phyloP scores from a whole-genome alignment of 2,888 invertebrate genomes.

The Slavum lentiscoides region DNA sequence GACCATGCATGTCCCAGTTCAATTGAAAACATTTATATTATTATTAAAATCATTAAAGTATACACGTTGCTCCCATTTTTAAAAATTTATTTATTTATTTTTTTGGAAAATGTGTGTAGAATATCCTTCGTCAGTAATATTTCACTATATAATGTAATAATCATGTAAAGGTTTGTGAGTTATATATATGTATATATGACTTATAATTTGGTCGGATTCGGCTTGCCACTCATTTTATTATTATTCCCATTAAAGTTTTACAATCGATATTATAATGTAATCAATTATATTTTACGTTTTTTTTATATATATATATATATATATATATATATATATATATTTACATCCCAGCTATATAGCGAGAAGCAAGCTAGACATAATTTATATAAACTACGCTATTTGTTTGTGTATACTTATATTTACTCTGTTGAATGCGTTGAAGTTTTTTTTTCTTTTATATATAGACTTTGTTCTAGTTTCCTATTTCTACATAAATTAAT shows the following conservation, averaged over 20 bases:
- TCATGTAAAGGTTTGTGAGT: constrained; percentile 47
- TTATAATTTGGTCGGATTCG: constrained; percentile 31
- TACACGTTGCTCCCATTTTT: constrained; percentile 20
- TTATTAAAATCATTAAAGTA: constrained; percentile 21
- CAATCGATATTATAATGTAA: constrained; percentile 7
- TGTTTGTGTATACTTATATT: constrained; percentile 49
- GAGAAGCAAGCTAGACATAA: constrained; percentile 31
- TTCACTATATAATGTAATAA: constrained; percentile 30
- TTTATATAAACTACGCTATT: constrained; percentile 39
- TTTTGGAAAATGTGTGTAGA: constrained; percentile 29
- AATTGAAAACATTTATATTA: constrained; percentile 41
- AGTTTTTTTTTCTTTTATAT: constrained; percentile 36
- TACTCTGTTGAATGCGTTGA: constrained; percentile 48
- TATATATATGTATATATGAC: constrained; percentile 13
- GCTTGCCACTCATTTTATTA: constrained; percentile 34
- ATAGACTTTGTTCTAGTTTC: constrained; percentile 52
- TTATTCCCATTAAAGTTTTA: constrained; percentile 7
- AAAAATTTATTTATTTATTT: constrained; percentile 25
- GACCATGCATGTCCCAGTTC: constrained; percentile 38
- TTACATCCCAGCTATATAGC: constrained; percentile 8
- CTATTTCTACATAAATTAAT: constrained; percentile 43
- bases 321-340: too few species aligned
- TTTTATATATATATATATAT: too few species aligned
- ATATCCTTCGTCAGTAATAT: constrained; percentile 35
- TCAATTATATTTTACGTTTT: too few species aligned